Base-by-base conservation (phyloP, 2,797 vertebrate genomes). In the Sebastes trivittatus region DNA sequence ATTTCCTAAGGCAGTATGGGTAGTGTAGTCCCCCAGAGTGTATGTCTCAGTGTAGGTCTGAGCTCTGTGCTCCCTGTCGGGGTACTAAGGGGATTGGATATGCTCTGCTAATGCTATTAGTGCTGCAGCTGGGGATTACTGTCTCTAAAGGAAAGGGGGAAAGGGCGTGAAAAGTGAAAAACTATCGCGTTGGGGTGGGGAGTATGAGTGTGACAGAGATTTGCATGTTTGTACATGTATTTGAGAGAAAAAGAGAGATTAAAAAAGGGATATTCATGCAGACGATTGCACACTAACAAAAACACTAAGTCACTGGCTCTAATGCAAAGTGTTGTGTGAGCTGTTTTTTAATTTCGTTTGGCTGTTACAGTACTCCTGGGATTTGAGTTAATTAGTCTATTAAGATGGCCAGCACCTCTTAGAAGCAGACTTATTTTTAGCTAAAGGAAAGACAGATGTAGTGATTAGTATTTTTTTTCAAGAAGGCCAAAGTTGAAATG, bases 71-170 rank as follows among this genome's bases (percentile, higher is more conserved):
- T 86, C 87, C 75, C 82, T 75, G 75, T 81, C 34, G 38, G 73
- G 81, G 78, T 72, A 68, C 86, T 94, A 92, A 94, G 54, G 90
- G 91, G 93, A 94, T 94, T 94, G 89, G 93, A 92, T 91, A 93
- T 92, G 94, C 93, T 94, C 89, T 77, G 87, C 87, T 92, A 95
- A 95, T 92, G 87, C 89, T 93, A 93, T 94, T 95, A 94, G 92
- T 84, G 81, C 81, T 88, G 85, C 89, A 86, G 78, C 81, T 75
- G 77, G 86, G 92, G 94, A 94, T 94, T 94, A 93, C 89, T 89
- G 90, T 91, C 86, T 93, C 87, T 59, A 91, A 92, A 89, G 87
- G 83, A 86, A 87, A 89, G 77, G 78, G 84, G 77, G 59, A 90
- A 92, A 86, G 83, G 74, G 82, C 55, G 36, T 87, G 89, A 91